Base-by-base conservation (phyloP, 2,888 invertebrate genomes). In the Tiphia femorata region DNA sequence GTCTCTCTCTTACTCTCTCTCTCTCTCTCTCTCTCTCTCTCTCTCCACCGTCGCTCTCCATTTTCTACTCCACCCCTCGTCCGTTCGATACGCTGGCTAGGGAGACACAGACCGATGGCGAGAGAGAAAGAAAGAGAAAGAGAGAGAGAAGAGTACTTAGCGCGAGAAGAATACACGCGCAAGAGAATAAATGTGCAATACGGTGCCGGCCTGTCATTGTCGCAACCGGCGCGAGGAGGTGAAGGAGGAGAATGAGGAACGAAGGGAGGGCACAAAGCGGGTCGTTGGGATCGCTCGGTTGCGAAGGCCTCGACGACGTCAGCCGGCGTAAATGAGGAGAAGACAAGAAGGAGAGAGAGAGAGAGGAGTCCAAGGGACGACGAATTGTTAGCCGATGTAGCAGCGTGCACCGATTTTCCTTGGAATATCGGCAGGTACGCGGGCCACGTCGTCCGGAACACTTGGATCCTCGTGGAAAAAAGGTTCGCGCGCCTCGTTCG, bases 1-100 rank as follows among this genome's bases (percentile, higher is more conserved):
- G 23, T 48, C 37, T 47, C 48, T 60, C n/a, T n/a, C 20, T 53
- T 47, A 40, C 50, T 33, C 50, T 12, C 43, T 20, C 47, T 47
- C 43, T 53, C 49, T 21, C 61, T 42, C 41, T 44, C 21, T 43
- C 41, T 17, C n/a, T 19, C 41, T 29, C 47, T 30, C 17, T 38
- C 35, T 21, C 53, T 8, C 35, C 8, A 29, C 42, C 30, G 38
- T 30, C 29, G 41, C 33, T 14, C 14, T 3, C 33, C 33, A n/a
- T 33, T n/a, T 5, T 33, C 5, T 8, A 33, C 46, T 12, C 29
- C 14, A 20, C n/a, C 12, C 12, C 12, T 44, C 27, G 29, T 20
- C 30, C 17, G n/a, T 17, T 17, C 16, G 21, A 33, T 33, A 14
- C 33, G 21, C 25, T 48, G 25, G 38, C 23, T 29, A 17, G n/a